Evolutionary conservation across 2,113 vertebrate species (phyloP).

Genomic region (Rhagologus leucostigma): DNA sequence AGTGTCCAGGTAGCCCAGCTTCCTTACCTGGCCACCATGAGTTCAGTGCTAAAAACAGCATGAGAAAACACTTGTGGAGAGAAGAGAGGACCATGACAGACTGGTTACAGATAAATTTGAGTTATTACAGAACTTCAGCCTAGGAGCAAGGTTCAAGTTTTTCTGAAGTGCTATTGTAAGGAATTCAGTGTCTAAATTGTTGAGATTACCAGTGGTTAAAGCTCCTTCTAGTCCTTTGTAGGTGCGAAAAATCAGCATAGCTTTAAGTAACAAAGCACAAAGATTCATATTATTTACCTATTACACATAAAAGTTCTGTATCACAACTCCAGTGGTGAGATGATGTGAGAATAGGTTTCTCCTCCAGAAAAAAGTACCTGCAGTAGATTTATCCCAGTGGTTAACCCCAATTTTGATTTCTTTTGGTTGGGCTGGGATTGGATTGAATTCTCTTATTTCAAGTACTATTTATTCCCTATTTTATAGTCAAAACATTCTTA

Average conservation of each 20-base stretch:
- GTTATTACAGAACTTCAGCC: background rate
- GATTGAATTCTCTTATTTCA: background rate
- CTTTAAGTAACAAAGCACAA: background rate
- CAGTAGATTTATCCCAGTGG: background rate
- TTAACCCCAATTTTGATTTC: background rate
- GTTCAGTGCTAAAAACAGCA: background rate
- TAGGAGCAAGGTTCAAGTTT: background rate
- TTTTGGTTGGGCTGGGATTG: background rate
- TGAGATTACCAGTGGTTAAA: background rate
- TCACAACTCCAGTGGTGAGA: background rate
- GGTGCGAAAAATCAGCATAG: background rate
- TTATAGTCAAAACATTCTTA: background rate
- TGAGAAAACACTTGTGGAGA: background rate
- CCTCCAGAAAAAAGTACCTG: background rate
- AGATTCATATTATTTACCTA: background rate
- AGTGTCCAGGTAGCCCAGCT: background rate
- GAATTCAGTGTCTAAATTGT: background rate
- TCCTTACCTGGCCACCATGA: background rate
- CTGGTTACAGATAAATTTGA: background rate
- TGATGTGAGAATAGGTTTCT: background rate
- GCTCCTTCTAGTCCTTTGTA: background rate
- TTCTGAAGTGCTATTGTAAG: fast-evolving
- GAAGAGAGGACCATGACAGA: background rate
- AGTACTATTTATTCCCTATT: background rate
- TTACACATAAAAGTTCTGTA: background rate